These are phyloP conservation scores for Nixonia krombeini DNA, from an alignment of 1,140 invertebrate genomes.

Conservation along the genomic window DNA sequence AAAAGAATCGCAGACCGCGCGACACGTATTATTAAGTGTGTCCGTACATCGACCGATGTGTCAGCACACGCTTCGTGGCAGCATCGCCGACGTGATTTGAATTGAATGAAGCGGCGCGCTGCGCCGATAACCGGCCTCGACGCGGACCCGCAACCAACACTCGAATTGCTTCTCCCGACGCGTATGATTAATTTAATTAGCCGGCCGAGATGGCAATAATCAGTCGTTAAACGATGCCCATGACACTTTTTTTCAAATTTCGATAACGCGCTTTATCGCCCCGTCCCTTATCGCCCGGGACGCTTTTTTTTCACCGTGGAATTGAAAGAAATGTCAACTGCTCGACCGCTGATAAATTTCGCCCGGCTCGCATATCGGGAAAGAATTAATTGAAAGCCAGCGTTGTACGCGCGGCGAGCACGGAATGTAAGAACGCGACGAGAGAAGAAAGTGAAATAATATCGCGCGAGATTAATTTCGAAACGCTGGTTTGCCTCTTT, in stretches of 20 bases:
- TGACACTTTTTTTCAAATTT: slow-evolving; percentile 43
- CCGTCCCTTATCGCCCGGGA: slow-evolving; percentile 5
- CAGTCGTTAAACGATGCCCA: slow-evolving; percentile 39
- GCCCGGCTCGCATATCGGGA: too few relatives aligned
- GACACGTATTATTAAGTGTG: slow-evolving; percentile 64
- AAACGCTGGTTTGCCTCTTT: too few relatives aligned
- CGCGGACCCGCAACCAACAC: too few relatives aligned
- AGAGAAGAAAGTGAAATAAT: too few relatives aligned
- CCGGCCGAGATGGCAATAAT: slow-evolving; percentile 42
- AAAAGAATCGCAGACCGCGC: slow-evolving; percentile 31
- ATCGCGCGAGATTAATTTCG: too few relatives aligned
- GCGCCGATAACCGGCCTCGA: not conserved
- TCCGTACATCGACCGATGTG: slow-evolving; percentile 63
- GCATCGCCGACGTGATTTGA: slow-evolving; percentile 39
- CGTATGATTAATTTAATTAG: slow-evolving; percentile 44
- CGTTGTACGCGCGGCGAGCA: too few relatives aligned
- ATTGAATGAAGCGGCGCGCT: slow-evolving; percentile 8
- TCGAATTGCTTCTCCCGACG: slow-evolving; percentile 13
- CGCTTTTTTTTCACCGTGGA: not conserved
- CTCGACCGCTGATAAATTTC: too few relatives aligned
- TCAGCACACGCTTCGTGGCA: slow-evolving; percentile 57
- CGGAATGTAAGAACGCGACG: too few relatives aligned
- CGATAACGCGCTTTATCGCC: slow-evolving; percentile 21
- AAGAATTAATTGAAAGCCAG: too few relatives aligned
- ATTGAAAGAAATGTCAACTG: too few relatives aligned